Evolutionary conservation across 2,113 vertebrate genomes (phyloP).

Genomic region (Cisticola juncidis): DNA sequence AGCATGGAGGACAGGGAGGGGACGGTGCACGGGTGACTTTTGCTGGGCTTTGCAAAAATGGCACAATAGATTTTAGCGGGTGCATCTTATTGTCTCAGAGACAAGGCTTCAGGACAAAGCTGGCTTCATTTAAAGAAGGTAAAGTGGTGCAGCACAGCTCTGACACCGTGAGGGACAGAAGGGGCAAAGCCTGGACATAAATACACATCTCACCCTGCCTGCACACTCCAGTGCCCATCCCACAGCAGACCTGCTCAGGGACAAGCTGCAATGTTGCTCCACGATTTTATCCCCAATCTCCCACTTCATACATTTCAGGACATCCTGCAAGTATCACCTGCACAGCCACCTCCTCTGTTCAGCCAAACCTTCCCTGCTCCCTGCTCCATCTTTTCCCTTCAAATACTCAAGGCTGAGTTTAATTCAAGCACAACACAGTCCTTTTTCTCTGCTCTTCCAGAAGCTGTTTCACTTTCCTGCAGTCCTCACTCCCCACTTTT

Average conservation of each 20-base stretch:
- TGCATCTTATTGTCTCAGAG: constrained; percentile 22
- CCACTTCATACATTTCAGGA: not conserved
- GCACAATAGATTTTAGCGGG: constrained; percentile 37
- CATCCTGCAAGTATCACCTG: not conserved
- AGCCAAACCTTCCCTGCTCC: not conserved
- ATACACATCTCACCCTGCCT: not conserved
- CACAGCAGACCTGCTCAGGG: not conserved
- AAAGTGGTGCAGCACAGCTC: not conserved
- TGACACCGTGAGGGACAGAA: not conserved
- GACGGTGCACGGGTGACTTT: not conserved
- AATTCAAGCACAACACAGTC: not conserved
- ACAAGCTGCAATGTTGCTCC: not conserved
- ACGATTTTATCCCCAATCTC: not conserved
- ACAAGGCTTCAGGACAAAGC: not conserved
- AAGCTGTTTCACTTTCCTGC: not conserved
- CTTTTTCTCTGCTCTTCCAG: not conserved
- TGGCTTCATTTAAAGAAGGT: not conserved
- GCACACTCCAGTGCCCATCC: accelerated
- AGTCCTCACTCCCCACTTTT: not conserved
- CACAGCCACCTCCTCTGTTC: not conserved
- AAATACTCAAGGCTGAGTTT: not conserved
- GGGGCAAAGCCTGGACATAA: not conserved
- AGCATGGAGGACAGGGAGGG: constrained; percentile 35
- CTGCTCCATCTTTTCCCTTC: not conserved
- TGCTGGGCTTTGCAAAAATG: constrained; percentile 74